Percentiles rank a stretch among this genome's conserved stretches.
Conservation (phyloP, 2,888 invertebrate genomes). For the Meteorus colon region DNA sequence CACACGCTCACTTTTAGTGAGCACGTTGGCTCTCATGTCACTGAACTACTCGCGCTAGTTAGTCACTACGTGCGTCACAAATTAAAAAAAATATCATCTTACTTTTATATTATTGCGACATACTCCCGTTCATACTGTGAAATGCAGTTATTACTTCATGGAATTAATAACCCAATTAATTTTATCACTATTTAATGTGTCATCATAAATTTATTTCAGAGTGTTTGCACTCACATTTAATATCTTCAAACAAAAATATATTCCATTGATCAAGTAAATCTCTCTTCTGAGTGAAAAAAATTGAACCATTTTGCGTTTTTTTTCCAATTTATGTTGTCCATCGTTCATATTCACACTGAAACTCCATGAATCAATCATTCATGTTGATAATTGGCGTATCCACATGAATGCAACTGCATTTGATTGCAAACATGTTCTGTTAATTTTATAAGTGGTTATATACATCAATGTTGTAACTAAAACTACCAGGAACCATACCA, state of each 20-base stretch:
- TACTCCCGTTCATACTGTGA: not conserved
- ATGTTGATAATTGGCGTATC: not conserved
- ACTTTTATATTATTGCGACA: not conserved
- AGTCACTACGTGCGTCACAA: constrained; percentile 11
- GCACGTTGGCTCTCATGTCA: constrained; percentile 55
- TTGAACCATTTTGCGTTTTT: not conserved
- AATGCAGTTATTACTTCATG: not conserved
- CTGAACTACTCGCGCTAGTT: constrained; percentile 27
- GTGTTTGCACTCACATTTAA: too few species aligned
- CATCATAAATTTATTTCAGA: not conserved
- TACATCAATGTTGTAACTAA: constrained; percentile 5
- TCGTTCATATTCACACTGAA: not conserved
- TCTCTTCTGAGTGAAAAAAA: not conserved
- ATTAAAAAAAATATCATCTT: constrained; percentile 21
- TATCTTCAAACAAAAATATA: too few species aligned
- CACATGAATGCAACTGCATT: not conserved
- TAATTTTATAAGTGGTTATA: constrained; percentile 19
- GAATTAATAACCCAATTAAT: not conserved
- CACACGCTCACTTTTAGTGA: constrained; percentile 57
- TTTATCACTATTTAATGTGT: not conserved
- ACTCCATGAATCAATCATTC: constrained; percentile 4
- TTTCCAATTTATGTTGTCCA: not conserved
- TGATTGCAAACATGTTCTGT: constrained; percentile 2
- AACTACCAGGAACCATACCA: constrained; percentile 9
- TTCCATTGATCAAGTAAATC: too few species aligned